Evolutionary conservation across 2,888 invertebrate genomes (phyloP).

Genomic region (Omphaloscelis lunosa): DNA sequence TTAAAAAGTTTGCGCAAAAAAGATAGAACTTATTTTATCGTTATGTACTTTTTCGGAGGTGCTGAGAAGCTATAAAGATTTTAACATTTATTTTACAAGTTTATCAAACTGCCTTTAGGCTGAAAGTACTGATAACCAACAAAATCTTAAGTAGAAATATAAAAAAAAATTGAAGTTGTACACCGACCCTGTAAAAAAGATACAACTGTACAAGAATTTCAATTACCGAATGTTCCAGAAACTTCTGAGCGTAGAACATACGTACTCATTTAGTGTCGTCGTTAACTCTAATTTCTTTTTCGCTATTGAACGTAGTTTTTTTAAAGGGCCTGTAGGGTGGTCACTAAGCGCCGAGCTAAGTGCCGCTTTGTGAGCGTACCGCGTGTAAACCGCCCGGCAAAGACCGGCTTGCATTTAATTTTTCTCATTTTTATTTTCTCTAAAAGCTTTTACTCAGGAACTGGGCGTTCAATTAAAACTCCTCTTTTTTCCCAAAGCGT

Average conservation of each 20-base stretch:
- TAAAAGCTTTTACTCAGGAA: slow-evolving; percentile 83
- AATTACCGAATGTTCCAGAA: slow-evolving; percentile 49
- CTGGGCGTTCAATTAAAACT: slow-evolving; percentile 82
- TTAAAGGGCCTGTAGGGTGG: slow-evolving; percentile 72
- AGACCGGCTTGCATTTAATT: slow-evolving; percentile 77
- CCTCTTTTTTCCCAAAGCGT: slow-evolving; percentile 70
- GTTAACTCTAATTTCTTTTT: slow-evolving; percentile 74
- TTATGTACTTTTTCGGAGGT: slow-evolving; percentile 36
- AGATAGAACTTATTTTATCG: slow-evolving; percentile 49
- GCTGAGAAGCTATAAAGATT: slow-evolving; percentile 54
- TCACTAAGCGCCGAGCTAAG: slow-evolving; percentile 79
- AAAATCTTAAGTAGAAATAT: slow-evolving; percentile 23
- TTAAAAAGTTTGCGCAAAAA: slow-evolving; percentile 46
- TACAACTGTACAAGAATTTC: slow-evolving; percentile 51
- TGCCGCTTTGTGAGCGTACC: slow-evolving; percentile 80
- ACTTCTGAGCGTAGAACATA: slow-evolving; percentile 38
- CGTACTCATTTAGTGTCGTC: slow-evolving; percentile 65
- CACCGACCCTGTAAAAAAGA: slow-evolving; percentile 41
- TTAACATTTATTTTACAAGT: slow-evolving; percentile 43
- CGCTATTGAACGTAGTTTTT: slow-evolving; percentile 72
- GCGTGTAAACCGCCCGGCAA: slow-evolving; percentile 79
- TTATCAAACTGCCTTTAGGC: slow-evolving; percentile 36
- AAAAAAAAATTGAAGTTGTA: slow-evolving; percentile 32
- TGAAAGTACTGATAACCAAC: slow-evolving; percentile 33
- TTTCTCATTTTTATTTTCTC: slow-evolving; percentile 78